Base-by-base conservation (phyloP, 2,888 invertebrate genomes). In the Orchestes rusci region DNA sequence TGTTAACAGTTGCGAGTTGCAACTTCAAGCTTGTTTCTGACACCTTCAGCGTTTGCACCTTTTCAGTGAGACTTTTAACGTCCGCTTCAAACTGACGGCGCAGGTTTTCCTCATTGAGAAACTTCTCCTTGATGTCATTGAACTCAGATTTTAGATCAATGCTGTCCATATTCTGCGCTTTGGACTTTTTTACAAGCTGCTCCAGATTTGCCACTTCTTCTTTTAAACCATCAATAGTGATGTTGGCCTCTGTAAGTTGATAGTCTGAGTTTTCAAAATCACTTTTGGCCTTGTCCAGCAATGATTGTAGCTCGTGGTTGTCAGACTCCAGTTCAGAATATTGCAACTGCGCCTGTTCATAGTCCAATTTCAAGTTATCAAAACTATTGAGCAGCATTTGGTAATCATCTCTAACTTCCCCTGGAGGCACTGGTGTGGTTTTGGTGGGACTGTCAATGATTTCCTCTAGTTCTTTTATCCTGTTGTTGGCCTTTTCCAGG, bases 401-500 rank as follows among this genome's bases (percentile, higher is more conserved):
- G 44, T 63, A 58, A 33, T 56, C 53, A 16, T 48, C 40, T 18
- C 52, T 45, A 30, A 54, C 60, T 43, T 33, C 51, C 50, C 42
- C 58, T 3, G n/a, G 8, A 39, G 50, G 42, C 5, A 43, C 39
- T 16, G 30, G 17, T 39, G 16, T 16, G 18, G 13, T 30, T 40
- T 51, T 35, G 4, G 43, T 39, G 10, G 47, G 48, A 3, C 17
- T 35, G 13, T 44, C 47, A 18, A 44, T 40, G 19, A 42, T 48
- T 17, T 43, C 31, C 34, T 76, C 65, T 65, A 78, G 69, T 43
- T 66, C 65, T 44, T 60, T 59, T 13, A 68, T 66, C 39, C 60
- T 54, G 44, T 58, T 63, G 45, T 65, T 65, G 4, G 67, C 61
- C 31, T 55, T 61, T 37, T 83, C 84, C 34, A 83, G 60, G 62